Percentiles rank a stretch among this genome's conserved stretches.
Evolutionary conservation across 2,797 vertebrate genomes (phyloP).

Genomic region (Falco novaeseelandiae): DNA sequence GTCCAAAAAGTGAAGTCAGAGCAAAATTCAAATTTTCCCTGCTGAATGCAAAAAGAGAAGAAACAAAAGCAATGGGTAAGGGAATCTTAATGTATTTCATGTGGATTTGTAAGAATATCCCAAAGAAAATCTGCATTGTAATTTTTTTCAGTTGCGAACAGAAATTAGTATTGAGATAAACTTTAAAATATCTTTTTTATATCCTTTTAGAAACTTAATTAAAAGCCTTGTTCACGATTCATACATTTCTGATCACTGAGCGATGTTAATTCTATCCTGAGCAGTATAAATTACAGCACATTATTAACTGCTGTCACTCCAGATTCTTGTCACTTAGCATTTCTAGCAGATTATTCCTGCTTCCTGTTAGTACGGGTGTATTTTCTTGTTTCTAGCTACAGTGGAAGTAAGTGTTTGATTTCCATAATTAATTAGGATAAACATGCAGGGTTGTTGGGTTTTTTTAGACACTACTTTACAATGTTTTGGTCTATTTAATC

Average conservation of each 20-base stretch:
- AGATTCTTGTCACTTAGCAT: not conserved
- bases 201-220: not conserved
- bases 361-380: not conserved
- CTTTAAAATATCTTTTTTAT: not conserved
- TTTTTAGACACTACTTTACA: not conserved
- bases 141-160: not conserved
- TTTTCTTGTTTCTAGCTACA: not conserved
- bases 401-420: not conserved
- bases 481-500: not conserved
- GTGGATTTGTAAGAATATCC: constrained; percentile 8
- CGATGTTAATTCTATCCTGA: not conserved
- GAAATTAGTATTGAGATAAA: not conserved
- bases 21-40: constrained; percentile 99
- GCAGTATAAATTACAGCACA: not conserved
- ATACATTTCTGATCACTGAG: not conserved
- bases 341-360: not conserved
- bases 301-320: not conserved
- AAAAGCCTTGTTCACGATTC: not conserved
- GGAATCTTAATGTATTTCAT: not conserved
- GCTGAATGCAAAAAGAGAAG: constrained; percentile 96
- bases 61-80: constrained; percentile 99
- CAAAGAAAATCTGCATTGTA: not conserved
- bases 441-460: not conserved
- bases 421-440: not conserved
- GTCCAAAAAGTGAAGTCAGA: constrained; percentile 99